Percentiles rank a stretch among this genome's conserved stretches.
Evolutionary conservation across 2,797 vertebrate genomes (phyloP).

Genomic region (Oreochromis mossambicus): DNA sequence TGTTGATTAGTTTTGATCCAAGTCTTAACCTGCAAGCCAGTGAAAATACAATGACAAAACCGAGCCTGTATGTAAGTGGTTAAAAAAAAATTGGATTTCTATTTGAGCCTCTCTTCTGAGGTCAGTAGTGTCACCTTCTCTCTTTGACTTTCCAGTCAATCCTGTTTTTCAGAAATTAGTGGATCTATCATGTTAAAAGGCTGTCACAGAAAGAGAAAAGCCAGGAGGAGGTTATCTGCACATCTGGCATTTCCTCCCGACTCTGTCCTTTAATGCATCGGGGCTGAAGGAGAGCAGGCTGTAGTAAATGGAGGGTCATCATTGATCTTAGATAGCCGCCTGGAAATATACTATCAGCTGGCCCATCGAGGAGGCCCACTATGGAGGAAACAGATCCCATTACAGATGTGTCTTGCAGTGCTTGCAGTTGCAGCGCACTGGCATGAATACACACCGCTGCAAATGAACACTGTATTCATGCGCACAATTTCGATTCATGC

Average conservation of each 20-base stretch:
- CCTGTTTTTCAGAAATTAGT: slow-evolving; percentile 46
- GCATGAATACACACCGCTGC: neutral
- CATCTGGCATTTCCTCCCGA: slow-evolving; percentile 48
- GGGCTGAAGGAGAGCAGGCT: slow-evolving; percentile 42
- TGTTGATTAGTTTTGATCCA: neutral
- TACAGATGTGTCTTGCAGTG: slow-evolving; percentile 29
- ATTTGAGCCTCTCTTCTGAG: neutral
- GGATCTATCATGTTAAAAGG: slow-evolving; percentile 48
- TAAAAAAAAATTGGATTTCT: slow-evolving; percentile 2
- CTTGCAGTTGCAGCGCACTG: neutral
- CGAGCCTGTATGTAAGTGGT: neutral
- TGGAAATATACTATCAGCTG: slow-evolving; percentile 50
- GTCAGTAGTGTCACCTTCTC: neutral
- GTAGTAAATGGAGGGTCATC: slow-evolving; percentile 61
- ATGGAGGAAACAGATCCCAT: slow-evolving; percentile 41
- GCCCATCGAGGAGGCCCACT: slow-evolving; percentile 29
- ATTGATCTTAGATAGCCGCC: slow-evolving; percentile 51
- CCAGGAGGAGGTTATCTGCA: slow-evolving; percentile 53
- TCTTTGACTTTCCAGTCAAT: slow-evolving; percentile 13
- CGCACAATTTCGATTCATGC: neutral
- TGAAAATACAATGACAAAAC: neutral
- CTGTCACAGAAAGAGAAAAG: slow-evolving; percentile 29
- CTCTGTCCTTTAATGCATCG: slow-evolving; percentile 37
- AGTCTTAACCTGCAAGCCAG: neutral
- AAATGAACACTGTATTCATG: neutral